Percentiles rank a stretch among this genome's conserved stretches.
Evolutionary conservation across 2,888 invertebrate species (phyloP).

Genomic region (Anticlea derivata): DNA sequence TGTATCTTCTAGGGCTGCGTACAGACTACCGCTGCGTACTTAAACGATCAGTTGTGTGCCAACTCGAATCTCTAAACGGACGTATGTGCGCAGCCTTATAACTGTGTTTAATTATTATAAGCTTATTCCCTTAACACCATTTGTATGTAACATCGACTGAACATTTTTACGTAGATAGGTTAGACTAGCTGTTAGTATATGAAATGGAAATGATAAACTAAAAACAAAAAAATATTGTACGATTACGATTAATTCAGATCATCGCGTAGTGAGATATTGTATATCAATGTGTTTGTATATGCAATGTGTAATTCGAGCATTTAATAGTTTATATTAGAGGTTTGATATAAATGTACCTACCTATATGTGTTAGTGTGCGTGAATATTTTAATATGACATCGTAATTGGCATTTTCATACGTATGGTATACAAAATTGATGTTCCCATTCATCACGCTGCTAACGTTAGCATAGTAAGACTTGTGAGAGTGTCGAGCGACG

Average conservation of each 20-base stretch:
- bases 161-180: constrained; percentile 79
- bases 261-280: constrained; percentile 68
- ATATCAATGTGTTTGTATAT: constrained; percentile 63
- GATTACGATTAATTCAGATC: constrained; percentile 45
- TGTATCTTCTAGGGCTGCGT: constrained; percentile 47
- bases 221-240: constrained; percentile 44
- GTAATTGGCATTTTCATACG: constrained; percentile 47
- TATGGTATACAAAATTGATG: constrained; percentile 58
- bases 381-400: constrained; percentile 47
- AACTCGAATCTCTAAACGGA: constrained; percentile 45
- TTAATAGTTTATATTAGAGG: constrained; percentile 70
- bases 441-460: constrained; percentile 56
- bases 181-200: constrained; percentile 46
- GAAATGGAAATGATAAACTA: constrained; percentile 41
- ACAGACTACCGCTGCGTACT: constrained; percentile 51
- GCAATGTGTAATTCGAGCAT: constrained; percentile 74
- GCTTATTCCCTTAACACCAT: constrained; percentile 73
- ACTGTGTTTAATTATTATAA: constrained; percentile 48
- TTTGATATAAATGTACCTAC: constrained; percentile 59
- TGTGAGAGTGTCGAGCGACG: constrained; percentile 74
- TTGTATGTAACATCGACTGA: constrained; percentile 82
- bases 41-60: constrained; percentile 40
- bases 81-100: constrained; percentile 45
- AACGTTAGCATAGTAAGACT: constrained; percentile 64
- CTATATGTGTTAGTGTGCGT: constrained; percentile 74